Base-by-base conservation (phyloP, 2,888 invertebrate genomes). In the Argyra leucocephala region DNA sequence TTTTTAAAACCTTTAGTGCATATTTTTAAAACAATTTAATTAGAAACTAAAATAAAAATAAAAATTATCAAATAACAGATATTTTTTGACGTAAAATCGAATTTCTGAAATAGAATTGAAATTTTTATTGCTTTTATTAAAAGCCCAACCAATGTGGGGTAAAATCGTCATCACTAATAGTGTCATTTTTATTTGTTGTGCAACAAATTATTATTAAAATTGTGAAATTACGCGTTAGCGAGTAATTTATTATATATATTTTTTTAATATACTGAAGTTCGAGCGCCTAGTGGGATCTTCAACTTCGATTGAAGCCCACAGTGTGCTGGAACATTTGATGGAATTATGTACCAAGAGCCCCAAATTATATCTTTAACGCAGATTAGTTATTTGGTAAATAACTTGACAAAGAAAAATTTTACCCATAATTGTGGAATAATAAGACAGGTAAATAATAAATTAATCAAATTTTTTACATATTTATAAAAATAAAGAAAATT, bases 341-440 rank as follows among this genome's bases (percentile, higher is more conserved):
- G 91, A 93, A 93, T 91, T 93, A 94, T 94, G 94, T 93, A 93
- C 91, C 93, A 95, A 88, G 96, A 96, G 89, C 90, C 95, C 88
- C 88, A 94, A 88, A 93, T 92, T 87, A 91, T 94, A 89, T 92
- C 95, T 88, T 90, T 96, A 89, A 92, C 93, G 88, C 94, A 96
- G 90, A 96, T 96, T 85, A 91, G 91, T 90, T 91, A 91, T 88
- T 91, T 95, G 84, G 92, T 96, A 86, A 87, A 89, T 83, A 92
- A 91, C 86, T 88, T 96, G 85, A 93, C 86, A 82, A 96, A 95
- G 88, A 94, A 93, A 85, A 96, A 95, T 85, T 92, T 88, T 84
- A 91, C 91, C 83, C 89, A 91, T 81, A 90, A 89, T 80, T 88
- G 88, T 82, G 88, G 88, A 82, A 93, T 93, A 83, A 86, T 96